A percentile compares a stretch with the other conserved stretches of the same genome.
These are phyloP conservation scores for Byasa hedistus DNA, from an alignment of 2,888 invertebrate species.

Conservation along the genomic window DNA sequence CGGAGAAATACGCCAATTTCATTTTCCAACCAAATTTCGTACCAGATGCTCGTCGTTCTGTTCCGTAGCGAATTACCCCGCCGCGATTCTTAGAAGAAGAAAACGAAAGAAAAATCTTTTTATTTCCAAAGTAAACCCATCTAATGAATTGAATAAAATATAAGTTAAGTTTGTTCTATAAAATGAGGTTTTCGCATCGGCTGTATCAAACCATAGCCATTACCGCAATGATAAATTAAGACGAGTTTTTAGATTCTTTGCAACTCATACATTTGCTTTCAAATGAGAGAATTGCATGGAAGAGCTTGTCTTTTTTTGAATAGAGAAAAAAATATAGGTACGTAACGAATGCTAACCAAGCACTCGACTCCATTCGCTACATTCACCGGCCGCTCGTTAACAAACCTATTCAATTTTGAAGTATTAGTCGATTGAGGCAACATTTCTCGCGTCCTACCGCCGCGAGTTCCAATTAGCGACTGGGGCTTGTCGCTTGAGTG, in stretches of 20 bases:
- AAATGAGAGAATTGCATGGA: slow-evolving; percentile 26
- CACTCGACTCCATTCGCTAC: slow-evolving; percentile 63
- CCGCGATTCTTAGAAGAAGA: slow-evolving; percentile 7
- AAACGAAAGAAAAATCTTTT: background rate
- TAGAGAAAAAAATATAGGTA: slow-evolving; percentile 42
- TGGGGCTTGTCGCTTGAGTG: slow-evolving; percentile 73
- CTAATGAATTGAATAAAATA: slow-evolving; percentile 8
- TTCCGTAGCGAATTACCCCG: slow-evolving; percentile 42
- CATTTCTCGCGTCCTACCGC: slow-evolving; percentile 75
- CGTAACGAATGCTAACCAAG: slow-evolving; percentile 55
- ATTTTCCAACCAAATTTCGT: slow-evolving; percentile 44
- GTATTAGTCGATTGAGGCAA: slow-evolving; percentile 77
- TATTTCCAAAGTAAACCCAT: background rate
- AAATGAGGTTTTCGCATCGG: slow-evolving; percentile 10
- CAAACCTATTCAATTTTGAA: slow-evolving; percentile 76
- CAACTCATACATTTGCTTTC: slow-evolving; percentile 15
- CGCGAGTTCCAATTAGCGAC: slow-evolving; percentile 78
- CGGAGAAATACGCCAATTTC: slow-evolving; percentile 57
- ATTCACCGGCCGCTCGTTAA: slow-evolving; percentile 75
- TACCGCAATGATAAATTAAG: slow-evolving; percentile 23
- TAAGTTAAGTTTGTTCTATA: slow-evolving; percentile 1
- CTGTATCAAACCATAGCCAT: slow-evolving; percentile 16
- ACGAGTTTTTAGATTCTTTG: slow-evolving; percentile 23
- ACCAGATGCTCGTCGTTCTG: slow-evolving; percentile 42
- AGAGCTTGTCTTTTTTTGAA: slow-evolving; percentile 39